Evolutionary conservation across 1,140 invertebrate genomes (phyloP).

Genomic region (Holotrichia oblita): DNA sequence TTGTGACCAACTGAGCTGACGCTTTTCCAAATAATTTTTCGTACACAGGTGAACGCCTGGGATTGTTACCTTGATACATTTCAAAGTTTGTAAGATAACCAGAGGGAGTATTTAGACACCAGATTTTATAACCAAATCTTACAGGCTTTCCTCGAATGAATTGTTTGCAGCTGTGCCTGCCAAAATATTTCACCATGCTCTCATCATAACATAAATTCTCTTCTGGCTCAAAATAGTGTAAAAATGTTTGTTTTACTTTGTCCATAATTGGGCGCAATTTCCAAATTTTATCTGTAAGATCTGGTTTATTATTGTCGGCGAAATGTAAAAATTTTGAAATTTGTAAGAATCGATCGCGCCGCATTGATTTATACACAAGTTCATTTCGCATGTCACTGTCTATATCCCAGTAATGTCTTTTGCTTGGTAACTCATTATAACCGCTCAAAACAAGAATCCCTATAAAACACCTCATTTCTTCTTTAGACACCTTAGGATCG

Average conservation of each 20-base stretch:
- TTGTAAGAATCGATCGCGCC: slow-evolving; percentile 47
- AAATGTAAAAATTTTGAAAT: slow-evolving; percentile 56
- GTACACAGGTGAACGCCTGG: slow-evolving; percentile 28
- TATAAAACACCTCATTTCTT: not conserved
- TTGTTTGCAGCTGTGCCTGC: slow-evolving; percentile 52
- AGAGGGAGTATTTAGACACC: slow-evolving; percentile 43
- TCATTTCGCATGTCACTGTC: slow-evolving; percentile 25
- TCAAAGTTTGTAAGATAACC: slow-evolving; percentile 45
- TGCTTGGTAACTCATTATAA: slow-evolving; percentile 30
- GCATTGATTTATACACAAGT: not conserved
- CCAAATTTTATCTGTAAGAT: slow-evolving; percentile 44
- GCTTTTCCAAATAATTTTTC: slow-evolving; percentile 52
- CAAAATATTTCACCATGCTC: slow-evolving; percentile 54
- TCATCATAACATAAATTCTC: slow-evolving; percentile 53
- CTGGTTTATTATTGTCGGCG: slow-evolving; percentile 46
- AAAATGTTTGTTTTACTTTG: slow-evolving; percentile 43
- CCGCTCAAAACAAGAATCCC: slow-evolving; percentile 5
- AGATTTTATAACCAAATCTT: slow-evolving; percentile 49
- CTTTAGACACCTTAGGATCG: not conserved
- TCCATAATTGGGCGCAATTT: slow-evolving; percentile 44
- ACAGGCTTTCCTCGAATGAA: slow-evolving; percentile 52
- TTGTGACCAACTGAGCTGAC: slow-evolving; percentile 47
- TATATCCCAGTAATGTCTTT: slow-evolving; percentile 26
- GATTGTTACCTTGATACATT: slow-evolving; percentile 42
- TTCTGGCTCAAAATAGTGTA: slow-evolving; percentile 50